Evolutionary conservation across 2,888 invertebrate genomes (phyloP), one percentile per base, ranked within the genome.

Genomic region (Pseudococcus jackbeardsleyi): DNA sequence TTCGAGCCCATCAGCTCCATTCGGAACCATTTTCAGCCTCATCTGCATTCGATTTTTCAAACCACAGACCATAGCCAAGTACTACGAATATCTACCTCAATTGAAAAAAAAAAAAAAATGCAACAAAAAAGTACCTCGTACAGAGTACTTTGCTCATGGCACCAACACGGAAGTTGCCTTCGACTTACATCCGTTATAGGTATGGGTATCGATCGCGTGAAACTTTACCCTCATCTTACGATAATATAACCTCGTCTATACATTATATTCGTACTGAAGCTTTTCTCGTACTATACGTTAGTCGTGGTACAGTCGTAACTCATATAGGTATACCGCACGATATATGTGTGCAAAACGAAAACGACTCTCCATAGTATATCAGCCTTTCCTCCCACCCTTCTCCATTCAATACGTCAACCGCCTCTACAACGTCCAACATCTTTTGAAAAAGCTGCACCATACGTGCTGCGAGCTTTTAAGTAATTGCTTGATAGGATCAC

Each of bases 201-300:
- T 54, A 54, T 54, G 54, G 54, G 17, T 64, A 64, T 64, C 64
- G 64, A 64, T 64, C 64, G 64, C 64, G 64, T 64, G 64, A 64
- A 64, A 64, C 64, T 64, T 64, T 64, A 22, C 64, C 64, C 64
- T 64, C 64, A 64, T 64, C 64, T 64, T 64, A 64, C 54, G 46
- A 54, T 17, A 17, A 54, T 54, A 54, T 15, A 54, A 54, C 54
- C 17, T 17, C 54, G 17, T 54, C 11, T 15, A 54, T 17, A 54
- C 17, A 54, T 17, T 54, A 12, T 54, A 12, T 54, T 17, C 54
- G 17, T 17, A 54, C 54, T 5, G 54, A 15, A 54, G 54, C 12
- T 54, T 54, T 54, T 54, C 54, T 3, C 54, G 54, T 15, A 54
- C 64, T 22, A 22, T 22, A 64, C 64, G 1, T 17, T 11, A 54